These are phyloP conservation scores for Oreonectes daqikongensis DNA, from an alignment of 2,797 vertebrate species.

Conservation along the genomic window DNA sequence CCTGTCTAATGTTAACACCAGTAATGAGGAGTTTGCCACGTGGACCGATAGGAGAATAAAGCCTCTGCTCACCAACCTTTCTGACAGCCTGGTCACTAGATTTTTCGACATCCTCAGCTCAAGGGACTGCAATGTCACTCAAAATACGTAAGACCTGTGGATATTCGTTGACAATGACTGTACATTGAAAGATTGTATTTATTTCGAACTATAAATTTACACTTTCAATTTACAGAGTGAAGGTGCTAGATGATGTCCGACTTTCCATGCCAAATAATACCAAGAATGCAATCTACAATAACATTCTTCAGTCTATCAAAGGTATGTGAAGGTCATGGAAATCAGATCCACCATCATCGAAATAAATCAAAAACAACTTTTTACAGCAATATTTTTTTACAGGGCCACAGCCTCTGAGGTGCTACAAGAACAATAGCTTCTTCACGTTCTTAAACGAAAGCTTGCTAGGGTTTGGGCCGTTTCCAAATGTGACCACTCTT, in stretches of 20 bases:
- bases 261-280: conserved; percentile 39
- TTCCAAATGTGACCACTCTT: conserved; percentile 38
- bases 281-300: conserved; percentile 41
- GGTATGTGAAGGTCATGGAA: conserved; percentile 16
- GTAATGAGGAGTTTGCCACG: conserved; percentile 31
- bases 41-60: conserved; percentile 51
- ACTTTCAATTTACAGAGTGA: conserved; percentile 40
- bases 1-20: conserved; percentile 24
- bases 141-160: conserved; percentile 41
- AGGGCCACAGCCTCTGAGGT: conserved; percentile 44
- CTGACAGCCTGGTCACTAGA: conserved; percentile 29
- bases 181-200: neutral
- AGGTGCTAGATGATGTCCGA: conserved; percentile 17
- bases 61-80: conserved; percentile 46
- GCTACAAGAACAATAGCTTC: conserved; percentile 54
- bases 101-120: conserved; percentile 37
- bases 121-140: conserved; percentile 44
- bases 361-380: neutral
- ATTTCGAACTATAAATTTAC: neutral
- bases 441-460: conserved; percentile 30
- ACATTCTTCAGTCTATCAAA: conserved; percentile 43
- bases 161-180: neutral
- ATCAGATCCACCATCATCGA: neutral
- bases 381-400: neutral
- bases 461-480: conserved; percentile 35